Evolutionary conservation across 64 coral and sea anemone species (phyloP).

Genomic region (Stylophora pistillata): DNA sequence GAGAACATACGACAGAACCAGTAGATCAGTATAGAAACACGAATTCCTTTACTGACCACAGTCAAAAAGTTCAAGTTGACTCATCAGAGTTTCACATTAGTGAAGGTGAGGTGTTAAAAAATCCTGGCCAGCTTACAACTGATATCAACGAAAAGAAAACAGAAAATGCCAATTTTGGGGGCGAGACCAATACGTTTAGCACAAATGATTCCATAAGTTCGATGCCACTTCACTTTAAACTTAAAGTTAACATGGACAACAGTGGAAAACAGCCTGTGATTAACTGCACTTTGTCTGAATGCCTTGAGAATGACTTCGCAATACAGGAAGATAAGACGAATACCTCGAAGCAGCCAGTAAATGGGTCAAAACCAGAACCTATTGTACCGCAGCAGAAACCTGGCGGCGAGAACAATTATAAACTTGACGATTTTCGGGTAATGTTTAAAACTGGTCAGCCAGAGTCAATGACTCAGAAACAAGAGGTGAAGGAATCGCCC

Average conservation of each 20-base stretch:
- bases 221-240: slow-evolving; percentile 16
- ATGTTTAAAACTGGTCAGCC: neutral
- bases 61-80: neutral
- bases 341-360: too few relatives aligned
- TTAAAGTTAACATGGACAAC: slow-evolving; percentile 25
- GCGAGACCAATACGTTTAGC: neutral
- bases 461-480: neutral
- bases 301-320: neutral
- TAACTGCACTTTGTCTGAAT: slow-evolving; percentile 25
- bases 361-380: neutral
- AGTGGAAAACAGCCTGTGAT: neutral
- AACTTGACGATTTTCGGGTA: neutral
- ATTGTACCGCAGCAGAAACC: neutral
- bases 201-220: neutral
- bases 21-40: neutral
- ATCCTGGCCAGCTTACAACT: neutral
- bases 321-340: neutral
- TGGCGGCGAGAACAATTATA: neutral
- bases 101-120: neutral
- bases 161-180: neutral
- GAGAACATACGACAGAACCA: neutral
- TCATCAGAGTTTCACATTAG: neutral
- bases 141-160: neutral
- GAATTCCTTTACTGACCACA: neutral
- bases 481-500: neutral